Base-by-base conservation (phyloP, 2,888 invertebrate genomes). In the Drosophila quinaria region DNA sequence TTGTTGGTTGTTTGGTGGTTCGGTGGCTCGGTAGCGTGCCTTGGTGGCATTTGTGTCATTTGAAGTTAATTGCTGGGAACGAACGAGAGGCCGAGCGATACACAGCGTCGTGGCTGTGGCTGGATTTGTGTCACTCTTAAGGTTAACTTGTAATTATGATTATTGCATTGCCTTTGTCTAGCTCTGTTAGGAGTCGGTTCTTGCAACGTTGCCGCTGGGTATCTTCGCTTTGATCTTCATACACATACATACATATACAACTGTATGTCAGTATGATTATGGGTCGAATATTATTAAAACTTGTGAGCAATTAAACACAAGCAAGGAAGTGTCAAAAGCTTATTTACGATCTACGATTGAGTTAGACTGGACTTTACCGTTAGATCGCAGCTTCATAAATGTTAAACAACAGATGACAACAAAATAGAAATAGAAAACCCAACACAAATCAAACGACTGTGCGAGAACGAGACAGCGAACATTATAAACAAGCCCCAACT, bases 81-180 rank as follows among this genome's bases (percentile, higher is more conserved):
- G 82, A 85, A 58, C 70, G 73, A 72, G 80, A 74, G 74, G 79
- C 78, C 71, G 75, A 41, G 11, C 44, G 5, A 3, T 22, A 54
- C 51, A 54, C 51, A 44, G 50, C 66, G 33, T 10, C 44, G 25
- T 42, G 46, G 42, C 37, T 50, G 68, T 67, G 73, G 74, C 77
- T 71, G 83, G 84, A 86, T 86, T 86, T 86, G 87, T 86, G 89
- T 89, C 86, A 82, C 77, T 87, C 84, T 87, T 89, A 87, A 87
- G 89, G 89, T 87, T 88, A 87, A 84, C 85, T 87, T 81, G 87
- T 88, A 86, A 83, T 85, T 88, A 85, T 88, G 87, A 86, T 80
- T 80, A 74, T 73, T 80, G 75, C 75, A 72, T 64, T 78, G 78
- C 51, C 69, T 79, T 78, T 68, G 75, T 72, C 60, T 74, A 68